These are phyloP conservation scores for Hyposoter didymator DNA, from an alignment of 2,888 invertebrate species.

Conservation along the genomic window DNA sequence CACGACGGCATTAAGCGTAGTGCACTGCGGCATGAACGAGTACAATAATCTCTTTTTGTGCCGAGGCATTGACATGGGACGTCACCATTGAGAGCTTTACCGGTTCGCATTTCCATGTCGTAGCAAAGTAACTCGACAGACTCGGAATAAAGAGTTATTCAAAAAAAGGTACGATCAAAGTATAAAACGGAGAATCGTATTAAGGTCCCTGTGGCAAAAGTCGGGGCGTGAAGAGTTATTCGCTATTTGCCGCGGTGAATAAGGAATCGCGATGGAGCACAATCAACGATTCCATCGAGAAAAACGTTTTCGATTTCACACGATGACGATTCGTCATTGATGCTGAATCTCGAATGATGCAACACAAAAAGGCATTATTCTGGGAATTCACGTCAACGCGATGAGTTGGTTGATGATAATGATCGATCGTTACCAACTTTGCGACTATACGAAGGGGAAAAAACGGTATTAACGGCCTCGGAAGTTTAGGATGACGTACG, in stretches of 20 bases:
- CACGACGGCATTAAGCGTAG: slow-evolving; percentile 1
- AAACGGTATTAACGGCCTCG: background rate
- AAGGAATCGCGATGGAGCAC: background rate
- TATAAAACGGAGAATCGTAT: slow-evolving; percentile 3
- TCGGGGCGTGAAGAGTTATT: background rate
- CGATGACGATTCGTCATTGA: slow-evolving; percentile 6
- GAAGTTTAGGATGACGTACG: background rate
- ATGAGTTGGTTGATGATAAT: background rate
- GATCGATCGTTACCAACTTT: background rate
- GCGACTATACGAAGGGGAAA: background rate
- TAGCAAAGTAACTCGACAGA: background rate
- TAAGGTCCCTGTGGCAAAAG: background rate
- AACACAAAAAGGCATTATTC: background rate
- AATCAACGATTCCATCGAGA: no score
- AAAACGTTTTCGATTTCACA: slow-evolving; percentile 5
- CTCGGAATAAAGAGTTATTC: background rate
- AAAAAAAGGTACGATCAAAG: background rate
- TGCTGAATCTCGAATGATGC: background rate
- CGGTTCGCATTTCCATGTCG: slow-evolving; percentile 8
- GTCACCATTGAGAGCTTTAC: slow-evolving; percentile 15
- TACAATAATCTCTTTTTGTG: slow-evolving; percentile 17
- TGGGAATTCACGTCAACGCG: background rate
- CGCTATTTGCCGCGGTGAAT: background rate
- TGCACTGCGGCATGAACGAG: background rate
- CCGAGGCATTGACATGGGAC: slow-evolving; percentile 14